phyloP scores from a whole-genome alignment of 2,888 invertebrate genomes.

The Micropterix aruncella region DNA sequence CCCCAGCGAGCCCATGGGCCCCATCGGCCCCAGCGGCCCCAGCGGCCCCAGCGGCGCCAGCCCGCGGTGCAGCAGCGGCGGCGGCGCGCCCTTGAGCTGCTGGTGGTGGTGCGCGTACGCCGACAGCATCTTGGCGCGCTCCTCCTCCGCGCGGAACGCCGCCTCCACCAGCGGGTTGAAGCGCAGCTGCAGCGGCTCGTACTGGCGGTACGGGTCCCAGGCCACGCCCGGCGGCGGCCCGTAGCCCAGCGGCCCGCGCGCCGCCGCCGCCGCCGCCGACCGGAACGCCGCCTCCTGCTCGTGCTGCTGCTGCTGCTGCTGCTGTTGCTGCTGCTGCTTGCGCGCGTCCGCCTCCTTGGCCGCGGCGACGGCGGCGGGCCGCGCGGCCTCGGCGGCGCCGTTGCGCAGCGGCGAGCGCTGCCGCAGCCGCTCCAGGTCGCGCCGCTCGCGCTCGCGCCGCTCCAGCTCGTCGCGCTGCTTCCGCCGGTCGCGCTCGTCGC shows the following conservation, averaged over 20 bases:
- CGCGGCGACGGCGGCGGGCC: slow-evolving; percentile 11
- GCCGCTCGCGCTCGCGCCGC: slow-evolving; percentile 38
- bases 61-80: slow-evolving; percentile 38
- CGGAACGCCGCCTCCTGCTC: slow-evolving; percentile 26
- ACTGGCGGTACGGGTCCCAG: slow-evolving; percentile 58
- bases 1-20: too few relatives aligned
- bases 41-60: slow-evolving; percentile 37
- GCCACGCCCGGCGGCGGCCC: slow-evolving; percentile 40
- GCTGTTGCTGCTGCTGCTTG: slow-evolving; percentile 37
- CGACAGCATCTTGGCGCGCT: slow-evolving; percentile 62
- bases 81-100: slow-evolving; percentile 25
- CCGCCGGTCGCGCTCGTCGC: slow-evolving; percentile 36
- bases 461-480: slow-evolving; percentile 38
- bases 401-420: slow-evolving; percentile 66
- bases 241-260: slow-evolving; percentile 38
- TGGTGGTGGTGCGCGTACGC: slow-evolving; percentile 52
- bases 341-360: slow-evolving; percentile 14
- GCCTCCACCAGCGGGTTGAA: slow-evolving; percentile 72
- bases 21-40: slow-evolving; percentile 33
- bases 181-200: slow-evolving; percentile 55
- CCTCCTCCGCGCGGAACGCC: slow-evolving; percentile 63
- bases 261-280: slow-evolving; percentile 20
- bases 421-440: slow-evolving; percentile 47
- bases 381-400: slow-evolving; percentile 36
- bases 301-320: slow-evolving; percentile 51